Percentiles rank a stretch among this genome's conserved stretches.
Conservation (phyloP, 2,888 invertebrate species). For the Cataglyphis altisquamis region DNA sequence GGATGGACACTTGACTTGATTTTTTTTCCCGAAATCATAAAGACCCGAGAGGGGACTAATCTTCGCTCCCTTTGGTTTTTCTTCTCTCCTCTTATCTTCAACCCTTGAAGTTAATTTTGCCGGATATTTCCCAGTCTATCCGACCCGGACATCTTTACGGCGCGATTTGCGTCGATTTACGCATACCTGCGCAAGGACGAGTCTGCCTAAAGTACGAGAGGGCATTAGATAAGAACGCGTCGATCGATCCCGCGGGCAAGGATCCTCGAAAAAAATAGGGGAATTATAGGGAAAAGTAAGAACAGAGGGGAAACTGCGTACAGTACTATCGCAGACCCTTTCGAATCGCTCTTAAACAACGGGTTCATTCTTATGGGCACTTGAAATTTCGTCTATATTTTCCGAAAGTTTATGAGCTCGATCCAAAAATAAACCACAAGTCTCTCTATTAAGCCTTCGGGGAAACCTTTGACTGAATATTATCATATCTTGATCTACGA, state of each 20-base stretch:
- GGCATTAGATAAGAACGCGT: slow-evolving; percentile 28
- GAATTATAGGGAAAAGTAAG: neutral
- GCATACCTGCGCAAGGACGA: slow-evolving; percentile 10
- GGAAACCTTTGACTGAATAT: neutral
- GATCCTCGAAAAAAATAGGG: slow-evolving; percentile 13
- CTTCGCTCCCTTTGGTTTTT: neutral
- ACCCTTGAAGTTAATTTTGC: slow-evolving; percentile 44
- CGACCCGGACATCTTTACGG: slow-evolving; percentile 32
- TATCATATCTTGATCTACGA: neutral
- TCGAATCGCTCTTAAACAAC: slow-evolving; percentile 2
- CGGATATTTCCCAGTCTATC: slow-evolving; percentile 13
- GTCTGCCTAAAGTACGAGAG: slow-evolving; percentile 21
- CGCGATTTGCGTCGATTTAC: slow-evolving; percentile 39
- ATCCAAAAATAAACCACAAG: neutral
- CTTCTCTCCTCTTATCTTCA: slow-evolving; percentile 45
- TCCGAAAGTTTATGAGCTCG: slow-evolving; percentile 2
- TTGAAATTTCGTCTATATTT: slow-evolving; percentile 27
- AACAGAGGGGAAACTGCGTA: neutral
- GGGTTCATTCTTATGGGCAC: neutral
- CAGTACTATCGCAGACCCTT: slow-evolving; percentile 4
- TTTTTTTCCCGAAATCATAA: neutral
- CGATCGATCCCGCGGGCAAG: slow-evolving; percentile 50
- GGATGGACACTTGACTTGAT: slow-evolving; percentile 7
- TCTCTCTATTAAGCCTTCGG: slow-evolving; percentile 19
- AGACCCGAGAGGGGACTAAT: neutral